Evolutionary conservation across 2,113 vertebrate genomes (phyloP).

Genomic region (Cisticola juncidis): DNA sequence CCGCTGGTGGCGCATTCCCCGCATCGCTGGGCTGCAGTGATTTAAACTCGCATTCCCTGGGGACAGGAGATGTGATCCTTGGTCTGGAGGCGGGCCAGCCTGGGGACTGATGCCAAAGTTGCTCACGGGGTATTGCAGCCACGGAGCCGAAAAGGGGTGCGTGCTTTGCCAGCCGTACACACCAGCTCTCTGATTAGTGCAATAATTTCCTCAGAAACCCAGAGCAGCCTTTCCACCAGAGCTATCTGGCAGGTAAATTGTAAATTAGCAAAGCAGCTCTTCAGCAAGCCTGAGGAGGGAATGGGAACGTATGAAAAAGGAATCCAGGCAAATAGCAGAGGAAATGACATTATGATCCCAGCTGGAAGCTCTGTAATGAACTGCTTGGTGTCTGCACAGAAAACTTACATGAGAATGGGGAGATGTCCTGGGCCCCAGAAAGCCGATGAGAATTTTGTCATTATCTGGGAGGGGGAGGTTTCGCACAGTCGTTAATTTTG

Average conservation of each 20-base stretch:
- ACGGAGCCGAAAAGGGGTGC: accelerated
- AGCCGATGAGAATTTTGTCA: background rate
- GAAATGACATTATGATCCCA: slow-evolving; percentile 51
- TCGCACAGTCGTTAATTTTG: background rate
- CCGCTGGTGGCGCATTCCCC: background rate
- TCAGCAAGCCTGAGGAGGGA: background rate
- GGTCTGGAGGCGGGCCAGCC: background rate
- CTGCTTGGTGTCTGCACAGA: background rate
- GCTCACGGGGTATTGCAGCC: background rate
- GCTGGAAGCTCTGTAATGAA: background rate
- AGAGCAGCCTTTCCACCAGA: background rate
- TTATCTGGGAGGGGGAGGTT: background rate
- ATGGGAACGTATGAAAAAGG: background rate
- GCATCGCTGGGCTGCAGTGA: background rate
- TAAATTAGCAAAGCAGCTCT: background rate
- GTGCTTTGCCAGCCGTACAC: background rate
- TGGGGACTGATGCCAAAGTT: background rate
- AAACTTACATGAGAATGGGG: background rate
- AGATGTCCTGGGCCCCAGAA: background rate
- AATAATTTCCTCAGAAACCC: accelerated
- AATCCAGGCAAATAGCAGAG: slow-evolving; percentile 29
- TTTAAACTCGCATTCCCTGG: background rate
- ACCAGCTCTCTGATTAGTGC: no score
- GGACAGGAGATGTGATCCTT: background rate
- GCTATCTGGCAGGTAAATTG: background rate